Evolutionary conservation across 2,113 vertebrate genomes (phyloP).

Genomic region (Corvus cornix): DNA sequence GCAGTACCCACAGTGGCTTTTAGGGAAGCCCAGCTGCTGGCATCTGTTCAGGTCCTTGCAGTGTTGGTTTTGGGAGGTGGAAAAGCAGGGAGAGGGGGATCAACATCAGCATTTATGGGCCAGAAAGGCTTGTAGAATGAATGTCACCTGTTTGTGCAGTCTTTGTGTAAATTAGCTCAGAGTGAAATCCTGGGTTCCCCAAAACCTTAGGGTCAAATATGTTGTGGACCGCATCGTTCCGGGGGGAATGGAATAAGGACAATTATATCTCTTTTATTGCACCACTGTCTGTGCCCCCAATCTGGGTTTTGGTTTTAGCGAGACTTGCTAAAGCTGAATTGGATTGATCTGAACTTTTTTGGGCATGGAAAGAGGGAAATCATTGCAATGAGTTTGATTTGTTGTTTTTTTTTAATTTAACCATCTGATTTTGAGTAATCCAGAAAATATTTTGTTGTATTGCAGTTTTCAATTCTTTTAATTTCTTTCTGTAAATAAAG

Average conservation of each 20-base stretch:
- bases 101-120: no score
- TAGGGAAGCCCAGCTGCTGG: not conserved
- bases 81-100: not conserved
- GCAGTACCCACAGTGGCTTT: not conserved
- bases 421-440: slow-evolving; percentile 29
- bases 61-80: not conserved
- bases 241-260: not conserved
- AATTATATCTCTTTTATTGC: fast-evolving
- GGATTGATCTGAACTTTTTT: not conserved
- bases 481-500: not conserved
- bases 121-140: not conserved
- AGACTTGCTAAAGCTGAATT: not conserved
- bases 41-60: not conserved
- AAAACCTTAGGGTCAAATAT: fast-evolving
- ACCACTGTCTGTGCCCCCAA: fast-evolving
- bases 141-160: not conserved
- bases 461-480: not conserved
- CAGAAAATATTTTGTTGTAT: slow-evolving; percentile 10
- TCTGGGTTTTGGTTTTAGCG: not conserved
- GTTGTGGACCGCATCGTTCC: fast-evolving
- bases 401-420: not conserved
- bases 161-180: not conserved
- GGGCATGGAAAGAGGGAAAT: not conserved
- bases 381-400: not conserved
- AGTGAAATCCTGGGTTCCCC: not conserved